These are phyloP conservation scores for Empis livida DNA, from an alignment of 2,888 invertebrate genomes.

Conservation along the genomic window DNA sequence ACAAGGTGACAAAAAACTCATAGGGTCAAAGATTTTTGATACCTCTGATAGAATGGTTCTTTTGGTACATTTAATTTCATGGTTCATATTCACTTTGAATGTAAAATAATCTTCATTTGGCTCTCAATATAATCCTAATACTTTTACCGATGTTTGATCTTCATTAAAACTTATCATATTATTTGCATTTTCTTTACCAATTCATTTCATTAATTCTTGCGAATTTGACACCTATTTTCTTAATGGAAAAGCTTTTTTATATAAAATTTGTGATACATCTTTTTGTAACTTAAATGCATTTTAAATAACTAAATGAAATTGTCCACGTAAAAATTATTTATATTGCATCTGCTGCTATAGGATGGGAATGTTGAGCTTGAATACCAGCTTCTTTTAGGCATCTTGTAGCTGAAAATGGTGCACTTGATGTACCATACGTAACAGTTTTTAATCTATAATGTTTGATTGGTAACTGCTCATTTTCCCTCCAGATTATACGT, in stretches of 20 bases:
- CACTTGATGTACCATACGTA: constrained; percentile 13
- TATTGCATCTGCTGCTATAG: constrained; percentile 8
- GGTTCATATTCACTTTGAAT: neutral
- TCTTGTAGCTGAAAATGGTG: constrained; percentile 15
- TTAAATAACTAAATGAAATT: constrained; percentile 11
- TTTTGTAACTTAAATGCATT: constrained; percentile 9
- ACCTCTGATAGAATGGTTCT: constrained; percentile 5
- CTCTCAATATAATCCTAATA: constrained; percentile 8
- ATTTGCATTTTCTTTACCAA: constrained; percentile 4
- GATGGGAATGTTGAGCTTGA: constrained; percentile 6
- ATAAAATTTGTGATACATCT: constrained; percentile 7
- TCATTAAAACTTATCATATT: neutral
- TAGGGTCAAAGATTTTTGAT: constrained; percentile 5
- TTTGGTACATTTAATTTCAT: neutral
- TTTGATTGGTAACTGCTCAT: constrained; percentile 1
- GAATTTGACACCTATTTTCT: constrained; percentile 10
- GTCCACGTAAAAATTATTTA: constrained; percentile 13
- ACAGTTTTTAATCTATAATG: constrained; percentile 9
- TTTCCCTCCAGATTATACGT: constrained; percentile 12
- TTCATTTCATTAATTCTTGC: constrained; percentile 1
- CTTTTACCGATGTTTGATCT: constrained; percentile 5
- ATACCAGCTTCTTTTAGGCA: constrained; percentile 10
- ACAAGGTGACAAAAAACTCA: constrained; percentile 4
- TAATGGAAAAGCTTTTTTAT: constrained; percentile 8
- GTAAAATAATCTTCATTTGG: constrained; percentile 3